Conservation (phyloP, 2,888 invertebrate species). For the Xestia xanthographa region DNA sequence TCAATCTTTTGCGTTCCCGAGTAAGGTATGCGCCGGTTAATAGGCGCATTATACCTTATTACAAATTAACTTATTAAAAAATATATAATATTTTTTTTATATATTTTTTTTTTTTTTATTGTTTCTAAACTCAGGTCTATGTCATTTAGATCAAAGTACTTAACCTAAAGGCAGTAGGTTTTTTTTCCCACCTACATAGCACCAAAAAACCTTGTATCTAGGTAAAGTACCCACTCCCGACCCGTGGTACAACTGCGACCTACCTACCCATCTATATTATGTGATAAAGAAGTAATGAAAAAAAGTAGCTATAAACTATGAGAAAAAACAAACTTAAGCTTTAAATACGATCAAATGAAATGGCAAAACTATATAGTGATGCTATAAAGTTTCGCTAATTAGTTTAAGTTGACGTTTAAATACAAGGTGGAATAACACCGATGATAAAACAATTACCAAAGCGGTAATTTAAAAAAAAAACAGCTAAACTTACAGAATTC, state of each 20-base stretch:
- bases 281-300: neutral
- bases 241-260: no score
- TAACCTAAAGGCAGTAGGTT: neutral
- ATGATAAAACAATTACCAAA: no score
- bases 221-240: no score
- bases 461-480: no score
- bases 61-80: no score
- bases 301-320: neutral
- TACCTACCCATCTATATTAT: neutral
- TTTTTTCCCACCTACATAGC: slow-evolving; percentile 1
- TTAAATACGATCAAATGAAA: neutral
- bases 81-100: no score
- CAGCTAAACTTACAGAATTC: no score
- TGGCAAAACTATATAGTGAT: neutral
- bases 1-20: slow-evolving; percentile 1
- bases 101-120: no score
- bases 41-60: no score
- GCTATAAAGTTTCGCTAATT: neutral
- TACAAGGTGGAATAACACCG: no score
- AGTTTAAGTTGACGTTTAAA: neutral
- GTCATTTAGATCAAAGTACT: neutral
- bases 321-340: neutral
- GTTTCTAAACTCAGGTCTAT: neutral
- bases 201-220: slow-evolving; percentile 15
- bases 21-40: no score